phyloP scores from a whole-genome alignment of 2,888 invertebrate species.

The Drosophila gaucha region DNA sequence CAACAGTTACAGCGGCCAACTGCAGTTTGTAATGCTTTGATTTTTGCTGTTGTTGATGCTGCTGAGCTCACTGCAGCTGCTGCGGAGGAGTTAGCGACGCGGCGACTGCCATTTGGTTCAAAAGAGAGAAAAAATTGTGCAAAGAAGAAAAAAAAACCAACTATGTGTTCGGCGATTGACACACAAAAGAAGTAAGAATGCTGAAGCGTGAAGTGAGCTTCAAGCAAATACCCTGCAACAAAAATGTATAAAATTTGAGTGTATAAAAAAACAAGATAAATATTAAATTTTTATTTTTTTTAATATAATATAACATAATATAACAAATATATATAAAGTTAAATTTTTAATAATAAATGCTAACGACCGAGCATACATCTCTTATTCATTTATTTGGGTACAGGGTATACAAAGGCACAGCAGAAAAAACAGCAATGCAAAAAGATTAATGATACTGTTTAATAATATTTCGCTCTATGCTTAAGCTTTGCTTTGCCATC shows the following conservation, averaged over 20 bases:
- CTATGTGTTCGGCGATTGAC: constrained; percentile 40
- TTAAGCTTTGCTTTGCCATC: constrained; percentile 16
- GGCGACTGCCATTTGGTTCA: constrained; percentile 47
- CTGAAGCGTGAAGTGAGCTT: neutral
- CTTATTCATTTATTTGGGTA: neutral
- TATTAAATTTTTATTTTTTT: neutral
- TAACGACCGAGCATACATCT: neutral
- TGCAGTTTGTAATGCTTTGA: constrained; percentile 46
- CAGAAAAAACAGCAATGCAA: constrained; percentile 50
- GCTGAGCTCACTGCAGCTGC: constrained; percentile 21
- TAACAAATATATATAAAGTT: neutral
- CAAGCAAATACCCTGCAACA: constrained; percentile 13
- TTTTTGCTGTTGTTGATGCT: constrained; percentile 10
- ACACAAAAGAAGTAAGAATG: constrained; percentile 38
- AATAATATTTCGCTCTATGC: constrained; percentile 71
- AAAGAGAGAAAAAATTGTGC: constrained; percentile 42
- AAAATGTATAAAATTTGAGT: neutral
- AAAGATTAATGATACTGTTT: constrained; percentile 83
- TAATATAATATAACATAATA: neutral
- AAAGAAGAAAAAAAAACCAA: constrained; percentile 22
- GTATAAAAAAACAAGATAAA: neutral
- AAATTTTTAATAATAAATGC: neutral
- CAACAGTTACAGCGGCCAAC: constrained; percentile 26
- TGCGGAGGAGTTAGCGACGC: constrained; percentile 53
- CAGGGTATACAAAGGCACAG: constrained; percentile 28